Evolutionary conservation across 2,888 invertebrate genomes (phyloP), one percentile per base, ranked within the genome.

Genomic region (Geophilus truncorum): DNA sequence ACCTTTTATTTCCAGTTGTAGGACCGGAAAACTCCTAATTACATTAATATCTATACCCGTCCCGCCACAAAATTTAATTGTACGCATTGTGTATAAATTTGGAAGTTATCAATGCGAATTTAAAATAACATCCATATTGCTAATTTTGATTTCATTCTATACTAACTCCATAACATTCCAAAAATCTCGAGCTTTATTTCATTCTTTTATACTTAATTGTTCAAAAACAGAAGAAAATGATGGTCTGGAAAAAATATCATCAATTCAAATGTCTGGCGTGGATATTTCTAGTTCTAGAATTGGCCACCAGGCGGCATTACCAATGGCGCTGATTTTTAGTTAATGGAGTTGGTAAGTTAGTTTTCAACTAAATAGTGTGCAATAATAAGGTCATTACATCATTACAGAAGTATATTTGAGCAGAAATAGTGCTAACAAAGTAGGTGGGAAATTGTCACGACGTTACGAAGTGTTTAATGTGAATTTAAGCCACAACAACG

Each of bases 311-410:
- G 28, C 15, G 7, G 62, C 62, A 28, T 25, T 28, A 28, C 62
- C 1, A 62, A 62, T 62, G 62, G 62, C 62, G 62, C 62, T 62
- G 62, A 62, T 62, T 62, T 62, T 28, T 62, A 62, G 62, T 62
- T 62, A 62, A 62, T 62, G 62, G 62, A 23, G 62, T 62, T 62
- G 62, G 62, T 62, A 62, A 62, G 25, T 62, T 23, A 62, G 23
- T 62, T 62, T 62, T 62, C 28, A 62, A 62, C 62, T 62, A 62
- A 25, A 62, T 28, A 25, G 21, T 28, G 25, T 62, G 2, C 12
- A 15, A 10, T 62, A 25, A 28, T 28, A 62, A 62, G 28, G 25
- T 23, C 23, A 9, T 62, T 15, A 25, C 12, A 23, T 28, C 25
- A 62, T 6, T 25, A 23, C 25, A 15, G 23, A 28, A 62, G 25